Evolutionary conservation across 2,888 invertebrate species (phyloP).

Genomic region (Tinea pellionella): DNA sequence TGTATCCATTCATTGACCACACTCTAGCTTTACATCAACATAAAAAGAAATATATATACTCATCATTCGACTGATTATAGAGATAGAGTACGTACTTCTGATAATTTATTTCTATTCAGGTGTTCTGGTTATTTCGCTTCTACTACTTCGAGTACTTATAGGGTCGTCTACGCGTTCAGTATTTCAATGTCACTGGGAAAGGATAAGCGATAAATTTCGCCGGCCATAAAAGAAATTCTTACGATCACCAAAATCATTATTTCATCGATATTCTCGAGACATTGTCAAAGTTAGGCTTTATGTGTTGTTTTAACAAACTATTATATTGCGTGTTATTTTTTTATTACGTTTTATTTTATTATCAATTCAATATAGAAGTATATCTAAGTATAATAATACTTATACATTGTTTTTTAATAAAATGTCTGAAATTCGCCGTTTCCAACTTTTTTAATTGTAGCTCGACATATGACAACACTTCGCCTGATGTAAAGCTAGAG

Average conservation of each 20-base stretch:
- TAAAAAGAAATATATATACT: too few relatives aligned
- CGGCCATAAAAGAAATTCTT: slow-evolving; percentile 9
- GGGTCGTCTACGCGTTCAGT: slow-evolving; percentile 2
- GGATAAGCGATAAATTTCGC: slow-evolving; percentile 4
- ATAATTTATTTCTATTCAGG: slow-evolving; percentile 2
- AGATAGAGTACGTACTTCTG: neutral
- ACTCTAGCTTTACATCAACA: too few relatives aligned
- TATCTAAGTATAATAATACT: too few relatives aligned
- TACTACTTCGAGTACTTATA: neutral
- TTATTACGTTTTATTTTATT: neutral
- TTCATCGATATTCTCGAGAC: slow-evolving; percentile 5
- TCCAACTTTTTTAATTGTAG: too few relatives aligned
- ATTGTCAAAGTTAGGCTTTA: neutral
- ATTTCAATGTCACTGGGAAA: slow-evolving; percentile 10
- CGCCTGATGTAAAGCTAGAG: too few relatives aligned
- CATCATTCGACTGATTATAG: too few relatives aligned
- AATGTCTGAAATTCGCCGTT: too few relatives aligned
- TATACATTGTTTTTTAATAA: too few relatives aligned
- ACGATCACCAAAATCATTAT: slow-evolving; percentile 13
- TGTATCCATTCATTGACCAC: too few relatives aligned
- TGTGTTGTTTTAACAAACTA: neutral
- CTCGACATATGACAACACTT: too few relatives aligned
- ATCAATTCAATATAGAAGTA: too few relatives aligned
- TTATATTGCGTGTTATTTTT: neutral
- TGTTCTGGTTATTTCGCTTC: neutral